phyloP scores from a whole-genome alignment of 2,113 vertebrate genomes.

The Lethenteron reissneri region DNA sequence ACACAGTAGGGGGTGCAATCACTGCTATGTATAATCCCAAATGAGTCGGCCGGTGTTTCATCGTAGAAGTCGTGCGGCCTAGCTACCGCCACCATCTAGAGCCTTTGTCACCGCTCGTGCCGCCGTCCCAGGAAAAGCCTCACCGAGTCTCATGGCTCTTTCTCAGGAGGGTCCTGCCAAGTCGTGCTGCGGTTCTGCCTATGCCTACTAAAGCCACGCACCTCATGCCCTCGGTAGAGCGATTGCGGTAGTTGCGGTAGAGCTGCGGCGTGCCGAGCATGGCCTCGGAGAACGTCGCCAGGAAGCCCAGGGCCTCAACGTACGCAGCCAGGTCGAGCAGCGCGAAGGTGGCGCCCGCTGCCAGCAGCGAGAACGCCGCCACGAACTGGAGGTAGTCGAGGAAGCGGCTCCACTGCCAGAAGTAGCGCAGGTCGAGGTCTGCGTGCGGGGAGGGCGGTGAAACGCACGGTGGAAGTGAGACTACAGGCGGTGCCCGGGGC shows the following conservation, averaged over 20 bases:
- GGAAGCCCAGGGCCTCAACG: slow-evolving; percentile 31
- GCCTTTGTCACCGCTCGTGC: too few species aligned
- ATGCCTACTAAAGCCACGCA: slow-evolving; percentile 15
- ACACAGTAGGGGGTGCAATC: too few species aligned
- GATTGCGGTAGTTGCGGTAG: slow-evolving; percentile 68
- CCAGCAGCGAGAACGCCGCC: slow-evolving; percentile 49
- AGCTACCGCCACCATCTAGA: too few species aligned
- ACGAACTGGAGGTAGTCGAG: slow-evolving; percentile 74
- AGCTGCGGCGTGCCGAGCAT: slow-evolving; percentile 78
- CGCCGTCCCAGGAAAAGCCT: too few species aligned
- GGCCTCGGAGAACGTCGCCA: slow-evolving; percentile 63
- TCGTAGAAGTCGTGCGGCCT: too few species aligned
- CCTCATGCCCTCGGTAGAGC: slow-evolving; percentile 93
- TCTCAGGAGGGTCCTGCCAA: too few species aligned
- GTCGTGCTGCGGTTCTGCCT: too few species aligned
- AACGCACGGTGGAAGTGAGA: slow-evolving; percentile 32
- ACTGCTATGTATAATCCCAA: too few species aligned
- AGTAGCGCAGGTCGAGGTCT: slow-evolving; percentile 76
- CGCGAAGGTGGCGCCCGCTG: slow-evolving; percentile 66
- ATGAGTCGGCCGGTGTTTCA: too few species aligned
- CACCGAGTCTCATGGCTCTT: too few species aligned
- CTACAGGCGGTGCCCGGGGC: slow-evolving; percentile 35
- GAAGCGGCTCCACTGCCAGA: slow-evolving; percentile 87
- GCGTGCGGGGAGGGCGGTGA: slow-evolving; percentile 28
- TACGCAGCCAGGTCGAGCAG: slow-evolving; percentile 33